Base-by-base conservation (phyloP, 2,113 vertebrate genomes). In the Brachirus orientalis region DNA sequence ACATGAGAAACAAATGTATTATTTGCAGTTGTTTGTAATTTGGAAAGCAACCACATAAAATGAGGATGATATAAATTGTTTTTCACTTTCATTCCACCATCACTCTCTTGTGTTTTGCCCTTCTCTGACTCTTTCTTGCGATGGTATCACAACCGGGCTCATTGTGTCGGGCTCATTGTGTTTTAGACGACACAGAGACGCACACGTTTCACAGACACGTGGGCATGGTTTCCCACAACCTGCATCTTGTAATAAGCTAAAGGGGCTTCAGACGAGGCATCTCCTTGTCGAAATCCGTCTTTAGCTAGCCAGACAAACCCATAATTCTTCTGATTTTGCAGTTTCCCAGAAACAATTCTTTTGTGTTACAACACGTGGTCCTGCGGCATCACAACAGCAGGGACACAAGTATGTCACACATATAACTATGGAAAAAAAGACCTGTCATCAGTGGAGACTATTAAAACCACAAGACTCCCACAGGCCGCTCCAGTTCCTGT, bases 391-490 rank as follows among this genome's bases (percentile, higher is more conserved):
- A 38, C 37, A 53, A n/a, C 47, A 55, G 37, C 62, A 36, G 19
- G 44, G 8, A 40, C 10, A 68, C 18, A 40, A 60, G 28, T 36
- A 19, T 17, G 35, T 48, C 10, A 40, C 7, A 58, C n/a, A 63
- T 28, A 28, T 28, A 28, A 54, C 41, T 19, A 44, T 17, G 37
- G 51, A 28, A 51, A 54, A 55, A 62, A 63, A 50, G 37, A 47
- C 17, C 19, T 44, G 19, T 45, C 17, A 17, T 54, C 19, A 71
- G 43, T 2, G 18, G 7, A 66, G 69, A 19, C 63, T 55, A 52
- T 69, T 68, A 75, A 75, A 80, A 63, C 46, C 56, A 48, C 6
- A 2, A 41, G 20, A 77, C 69, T 64, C 64, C 76, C 73, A 59
- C 12, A 2, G 38, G 51, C 63, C 14, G 57, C 28, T 19, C 60